These are phyloP conservation scores for Lysandra coridon DNA, from an alignment of 2,888 invertebrate genomes.

Conservation along the genomic window DNA sequence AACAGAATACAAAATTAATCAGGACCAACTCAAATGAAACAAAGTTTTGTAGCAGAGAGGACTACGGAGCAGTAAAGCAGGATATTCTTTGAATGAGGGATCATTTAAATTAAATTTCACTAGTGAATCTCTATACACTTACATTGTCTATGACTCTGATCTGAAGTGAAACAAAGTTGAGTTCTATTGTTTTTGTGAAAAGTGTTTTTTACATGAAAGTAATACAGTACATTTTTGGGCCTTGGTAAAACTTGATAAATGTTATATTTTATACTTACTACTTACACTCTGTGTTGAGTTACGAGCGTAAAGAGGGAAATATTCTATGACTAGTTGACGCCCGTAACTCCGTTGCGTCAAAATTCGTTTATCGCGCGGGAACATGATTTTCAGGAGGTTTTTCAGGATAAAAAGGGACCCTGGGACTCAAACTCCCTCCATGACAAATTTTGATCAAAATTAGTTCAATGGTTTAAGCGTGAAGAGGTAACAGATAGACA, in stretches of 20 bases:
- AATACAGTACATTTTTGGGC: neutral
- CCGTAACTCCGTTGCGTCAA: too few relatives aligned
- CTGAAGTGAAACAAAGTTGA: neutral
- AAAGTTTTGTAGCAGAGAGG: constrained; percentile 15
- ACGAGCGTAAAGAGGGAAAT: too few relatives aligned
- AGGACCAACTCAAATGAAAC: constrained; percentile 13
- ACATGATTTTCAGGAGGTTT: too few relatives aligned
- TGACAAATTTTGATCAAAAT: too few relatives aligned
- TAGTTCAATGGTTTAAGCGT: too few relatives aligned
- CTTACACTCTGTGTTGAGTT: too few relatives aligned
- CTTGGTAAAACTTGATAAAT: neutral
- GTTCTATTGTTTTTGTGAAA: neutral
- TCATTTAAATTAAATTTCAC: constrained; percentile 22
- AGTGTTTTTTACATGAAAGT: neutral
- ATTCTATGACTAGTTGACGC: too few relatives aligned
- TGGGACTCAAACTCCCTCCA: too few relatives aligned
- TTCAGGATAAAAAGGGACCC: too few relatives aligned
- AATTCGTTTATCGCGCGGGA: too few relatives aligned
- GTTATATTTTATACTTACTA: too few relatives aligned
- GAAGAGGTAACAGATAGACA: too few relatives aligned
- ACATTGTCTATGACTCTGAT: constrained; percentile 1
- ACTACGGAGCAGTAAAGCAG: neutral
- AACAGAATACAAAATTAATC: constrained; percentile 21
- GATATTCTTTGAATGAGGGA: constrained; percentile 8
- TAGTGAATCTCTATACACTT: constrained; percentile 16